Base-by-base conservation (phyloP, 2,888 invertebrate genomes). In the Acleris literana region DNA sequence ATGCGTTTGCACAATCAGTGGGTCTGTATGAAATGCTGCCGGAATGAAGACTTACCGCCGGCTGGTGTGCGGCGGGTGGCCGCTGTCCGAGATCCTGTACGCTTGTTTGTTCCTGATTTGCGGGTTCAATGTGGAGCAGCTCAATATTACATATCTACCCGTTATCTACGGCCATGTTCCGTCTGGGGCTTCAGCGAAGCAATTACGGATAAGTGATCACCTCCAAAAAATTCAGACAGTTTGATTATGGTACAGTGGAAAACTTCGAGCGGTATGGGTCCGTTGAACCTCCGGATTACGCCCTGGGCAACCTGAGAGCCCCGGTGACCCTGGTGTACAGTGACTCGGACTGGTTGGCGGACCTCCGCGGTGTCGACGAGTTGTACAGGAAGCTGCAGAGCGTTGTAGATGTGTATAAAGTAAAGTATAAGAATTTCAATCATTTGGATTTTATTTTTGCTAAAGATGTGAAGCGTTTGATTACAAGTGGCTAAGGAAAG, bases 1-100 rank as follows among this genome's bases (percentile, higher is more conserved):
- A 85, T 48, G 74, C 71, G 9, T 56, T 82, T 5, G 46, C 77
- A n/a, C 81, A 84, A 49, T 68, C 83, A 46, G 68, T 95, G 67
- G 94, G 95, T 0, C 53, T 91, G 0, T 79, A 94, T 68, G 96
- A 97, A 76, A 95, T 97, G 71, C 75, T 95, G 16, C 96, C 96
- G 0, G 94, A 93, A 80, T 94, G 55, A 85, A 81, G 4, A 76
- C 85, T 18, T 77, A 94, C 53, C 93, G 93, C 66, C 64, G 76
- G 20, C 22, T 83, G 0, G 72, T 93, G 33, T 95, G 94, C 72
- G 87, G 87, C 0, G 80, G 83, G 39, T 85, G 85, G 2, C 82
- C 87, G 0, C 72, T 90, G 1, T 81, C 92, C 0, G 92, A 93
- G 68, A 79, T 88, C 2, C 55, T 95, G 0, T 96, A 96, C 80